Base-by-base conservation (phyloP, 2,888 invertebrate species). In the Lamproptera curius region DNA sequence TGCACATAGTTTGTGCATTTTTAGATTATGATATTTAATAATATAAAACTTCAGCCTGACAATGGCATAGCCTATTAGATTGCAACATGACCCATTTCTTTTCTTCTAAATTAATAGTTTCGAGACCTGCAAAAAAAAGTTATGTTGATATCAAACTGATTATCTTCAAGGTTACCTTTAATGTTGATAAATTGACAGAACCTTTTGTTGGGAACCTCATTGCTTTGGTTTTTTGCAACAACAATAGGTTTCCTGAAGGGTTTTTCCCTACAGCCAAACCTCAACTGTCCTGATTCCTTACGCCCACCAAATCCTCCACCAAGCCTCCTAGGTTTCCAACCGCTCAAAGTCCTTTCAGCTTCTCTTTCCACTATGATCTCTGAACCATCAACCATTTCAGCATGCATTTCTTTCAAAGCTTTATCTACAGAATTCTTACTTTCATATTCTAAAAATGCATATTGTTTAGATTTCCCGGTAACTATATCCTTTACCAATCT, bases 271-370 rank as follows among this genome's bases (percentile, higher is more conserved):
- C 97, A 93, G 1, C 97, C 97, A 83, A 97, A 97, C 51, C 97
- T 77, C 34, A 97, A 82, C 68, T 97, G 97, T 0, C 97, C 97
- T 0, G 96, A 94, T 73, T 95, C 94, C 63, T 94, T 95, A 56
- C 89, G 90, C 0, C 97, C 97, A 2, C 95, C 95, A 67, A 96
- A 93, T 10, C 97, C 97, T 11, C 97, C 97, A 2, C 97, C 97
- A 4, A 96, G 81, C 54, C 97, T 79, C 54, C 97, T 88, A 1
- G 97, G 97, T 66, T 92, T 91, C 97, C 97, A 97, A 1, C 95
- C 95, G 48, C 88, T 87, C 62, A 95, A 69, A 6, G 77, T 79
- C 50, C 95, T 87, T 67, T 92, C 93, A 58, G 91, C 92, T 75
- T 96, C 96, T 61, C 89, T 90, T 72, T 97, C 96, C 1, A 85